phyloP scores from a whole-genome alignment of 2,797 vertebrate genomes.

The Australoheros facetus region DNA sequence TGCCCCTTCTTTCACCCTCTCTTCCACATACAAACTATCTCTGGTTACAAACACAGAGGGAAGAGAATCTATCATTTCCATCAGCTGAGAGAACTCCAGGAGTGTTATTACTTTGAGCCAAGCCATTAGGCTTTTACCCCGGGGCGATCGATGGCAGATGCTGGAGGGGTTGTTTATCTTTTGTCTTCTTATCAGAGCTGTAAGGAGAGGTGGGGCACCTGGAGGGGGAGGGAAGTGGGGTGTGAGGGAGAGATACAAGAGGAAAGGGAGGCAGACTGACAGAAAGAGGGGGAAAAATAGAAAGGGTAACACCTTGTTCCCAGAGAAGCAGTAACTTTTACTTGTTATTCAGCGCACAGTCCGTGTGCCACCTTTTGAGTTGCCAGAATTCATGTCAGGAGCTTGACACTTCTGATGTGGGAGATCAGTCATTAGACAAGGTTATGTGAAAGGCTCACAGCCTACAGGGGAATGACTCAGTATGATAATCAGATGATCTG shows the following conservation, averaged over 20 bases:
- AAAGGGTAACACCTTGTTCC: slow-evolving; percentile 57
- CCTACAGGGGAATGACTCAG: slow-evolving; percentile 43
- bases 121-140: slow-evolving; percentile 77
- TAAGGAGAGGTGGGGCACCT: slow-evolving; percentile 38
- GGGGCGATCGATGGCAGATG: slow-evolving; percentile 74
- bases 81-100: slow-evolving; percentile 69
- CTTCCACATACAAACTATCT: slow-evolving; percentile 25
- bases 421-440: slow-evolving; percentile 61
- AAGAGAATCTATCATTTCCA: slow-evolving; percentile 69
- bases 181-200: slow-evolving; percentile 78
- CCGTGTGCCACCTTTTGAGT: slow-evolving; percentile 30
- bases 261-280: slow-evolving; percentile 25
- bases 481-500: slow-evolving; percentile 54
- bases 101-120: slow-evolving; percentile 77
- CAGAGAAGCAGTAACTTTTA: slow-evolving; percentile 24
- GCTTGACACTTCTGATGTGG: slow-evolving; percentile 49
- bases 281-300: not conserved
- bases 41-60: slow-evolving; percentile 32
- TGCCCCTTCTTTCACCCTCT: slow-evolving; percentile 16
- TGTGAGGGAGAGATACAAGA: slow-evolving; percentile 12
- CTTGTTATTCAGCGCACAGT: slow-evolving; percentile 45
- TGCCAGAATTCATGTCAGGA: slow-evolving; percentile 23
- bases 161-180: slow-evolving; percentile 78
- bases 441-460: slow-evolving; percentile 57
- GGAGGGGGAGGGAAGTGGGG: not conserved